Base-by-base conservation (phyloP, 1,140 invertebrate species). In the Zelostemma sp. region DNA sequence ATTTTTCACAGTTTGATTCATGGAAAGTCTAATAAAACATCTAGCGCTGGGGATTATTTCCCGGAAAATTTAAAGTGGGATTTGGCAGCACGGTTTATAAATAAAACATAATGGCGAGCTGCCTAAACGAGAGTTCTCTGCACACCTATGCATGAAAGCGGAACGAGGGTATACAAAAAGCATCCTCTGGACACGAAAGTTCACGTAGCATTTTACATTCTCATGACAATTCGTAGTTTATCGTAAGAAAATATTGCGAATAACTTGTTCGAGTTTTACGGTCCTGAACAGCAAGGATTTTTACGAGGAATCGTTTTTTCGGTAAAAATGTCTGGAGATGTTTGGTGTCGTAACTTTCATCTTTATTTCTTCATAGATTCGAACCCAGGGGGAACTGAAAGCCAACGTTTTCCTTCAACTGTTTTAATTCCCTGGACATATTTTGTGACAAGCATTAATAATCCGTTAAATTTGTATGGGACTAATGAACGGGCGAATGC, bases 21-120 rank as follows among this genome's bases (percentile, higher is more conserved):
- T 57, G 61, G 50, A 40, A 46, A 28, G 43, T 51, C 17, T 51
- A 64, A 64, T 64, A 64, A 64, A 64, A 43, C 54, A 57, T 57
- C 46, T 45, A 19, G 25, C 21, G 47, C 43, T 53, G 56, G 25
- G 54, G 54, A 64, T 51, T 48, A 41, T 54, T 56, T 50, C 38
- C 21, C 38, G 53, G 43, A 48, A 63, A 64, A 51, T 57, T 57
- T 64, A 43, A 43, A 57, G 35, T 31, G 38, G 28, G 50, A 50
- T 57, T 49, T 40, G 54, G 43, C 45, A 16, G 18, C 45, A 6
- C 19, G 18, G 18, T 47, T 64, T 47, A 64, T 64, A 57, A 64
- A 64, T 64, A 57, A 64, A 38, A 57, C 38, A 56, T 64, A 45
- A 56, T 35, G 16, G 51, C 41, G 48, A 43, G 15, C 28, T 21